Evolutionary conservation across 2,113 vertebrate genomes (phyloP), one percentile per base, ranked within the genome.

Genomic region (Oryctolagus cuniculus): DNA sequence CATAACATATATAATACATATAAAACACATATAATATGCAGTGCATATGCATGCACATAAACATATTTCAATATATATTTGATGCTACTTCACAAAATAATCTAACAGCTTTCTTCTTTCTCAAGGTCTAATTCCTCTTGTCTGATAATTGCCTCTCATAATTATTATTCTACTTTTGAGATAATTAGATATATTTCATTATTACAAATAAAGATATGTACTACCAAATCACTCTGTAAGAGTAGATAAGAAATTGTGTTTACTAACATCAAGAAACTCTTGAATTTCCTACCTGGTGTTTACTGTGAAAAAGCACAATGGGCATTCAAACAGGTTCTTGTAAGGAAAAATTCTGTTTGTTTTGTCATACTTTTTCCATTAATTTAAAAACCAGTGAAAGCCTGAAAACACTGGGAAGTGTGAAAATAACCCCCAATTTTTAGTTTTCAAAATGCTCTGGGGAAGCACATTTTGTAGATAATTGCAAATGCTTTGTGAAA

Each of bases 371-470:
- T 94, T 96, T 94, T 92, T 49, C 72, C 66, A 80, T 95, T 97
- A 97, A 94, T 94, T 92, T 87, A 90, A 96, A 95, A 92, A 72
- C 34, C 69, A 92, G 64, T 70, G 81, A 95, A 96, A 95, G 87
- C 78, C 78, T 87, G 87, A 89, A 92, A 96, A 96, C 88, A 91
- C 63, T 90, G 69, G 90, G 66, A 83, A 92, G 85, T 91, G 63
- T 89, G 88, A 94, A 97, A 97, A 97, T 93, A 96, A 87, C 34
- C 66, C 92, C 81, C 78, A 97, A 96, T 97, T 95, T 89, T 94
- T 77, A 93, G 84, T 97, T 96, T 97, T 96, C 93, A 96, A 92
- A 96, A 96, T 92, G 77, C 53, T 95, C 88, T 83, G 63, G 70
- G 90, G 88, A 96, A 96, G 90, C 34, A 78, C 80, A 87, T 96